Conservation (phyloP, 2,888 invertebrate genomes). For the Drosophila robusta region DNA sequence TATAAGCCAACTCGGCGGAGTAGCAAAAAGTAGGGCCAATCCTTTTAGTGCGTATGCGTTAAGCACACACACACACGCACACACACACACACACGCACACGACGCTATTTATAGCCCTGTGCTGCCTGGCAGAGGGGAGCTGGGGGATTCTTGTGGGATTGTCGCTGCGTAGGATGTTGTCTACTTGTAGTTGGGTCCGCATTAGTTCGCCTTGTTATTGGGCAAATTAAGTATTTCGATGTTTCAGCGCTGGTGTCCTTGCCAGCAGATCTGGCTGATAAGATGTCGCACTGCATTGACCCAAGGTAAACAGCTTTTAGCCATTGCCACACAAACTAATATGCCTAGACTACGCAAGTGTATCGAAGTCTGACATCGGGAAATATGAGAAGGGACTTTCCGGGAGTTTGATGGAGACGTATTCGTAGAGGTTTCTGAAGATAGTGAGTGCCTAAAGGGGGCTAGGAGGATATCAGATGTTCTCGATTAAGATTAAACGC, state of each 20-base stretch:
- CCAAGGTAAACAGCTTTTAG: constrained; percentile 24
- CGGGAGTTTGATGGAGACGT: too few relatives aligned
- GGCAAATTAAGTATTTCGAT: constrained; percentile 70
- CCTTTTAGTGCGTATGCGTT: constrained; percentile 44
- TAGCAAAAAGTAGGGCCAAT: constrained; percentile 44
- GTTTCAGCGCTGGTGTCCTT: constrained; percentile 61
- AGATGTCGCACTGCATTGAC: constrained; percentile 57
- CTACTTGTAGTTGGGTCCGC: constrained; percentile 33
- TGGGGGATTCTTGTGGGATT: constrained; percentile 28
- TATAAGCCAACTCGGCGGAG: constrained; percentile 37
- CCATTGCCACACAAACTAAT: background rate
- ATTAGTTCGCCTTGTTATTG: constrained; percentile 57
- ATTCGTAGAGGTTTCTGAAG: too few relatives aligned
- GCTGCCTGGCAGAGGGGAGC: background rate
- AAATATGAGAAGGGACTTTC: too few relatives aligned
- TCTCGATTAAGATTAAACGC: too few relatives aligned
- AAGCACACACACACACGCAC: constrained; percentile 5
- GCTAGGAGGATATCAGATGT: too few relatives aligned
- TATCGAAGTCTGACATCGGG: too few relatives aligned
- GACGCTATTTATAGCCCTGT: constrained; percentile 58
- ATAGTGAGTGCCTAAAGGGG: too few relatives aligned
- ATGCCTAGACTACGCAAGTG: background rate
- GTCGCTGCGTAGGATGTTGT: constrained; percentile 62
- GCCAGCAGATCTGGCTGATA: constrained; percentile 63
- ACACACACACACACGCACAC: background rate